Percentiles rank a stretch among this genome's conserved stretches.
Evolutionary conservation across 1,140 invertebrate genomes (phyloP).

Genomic region (Laupala kohalensis): DNA sequence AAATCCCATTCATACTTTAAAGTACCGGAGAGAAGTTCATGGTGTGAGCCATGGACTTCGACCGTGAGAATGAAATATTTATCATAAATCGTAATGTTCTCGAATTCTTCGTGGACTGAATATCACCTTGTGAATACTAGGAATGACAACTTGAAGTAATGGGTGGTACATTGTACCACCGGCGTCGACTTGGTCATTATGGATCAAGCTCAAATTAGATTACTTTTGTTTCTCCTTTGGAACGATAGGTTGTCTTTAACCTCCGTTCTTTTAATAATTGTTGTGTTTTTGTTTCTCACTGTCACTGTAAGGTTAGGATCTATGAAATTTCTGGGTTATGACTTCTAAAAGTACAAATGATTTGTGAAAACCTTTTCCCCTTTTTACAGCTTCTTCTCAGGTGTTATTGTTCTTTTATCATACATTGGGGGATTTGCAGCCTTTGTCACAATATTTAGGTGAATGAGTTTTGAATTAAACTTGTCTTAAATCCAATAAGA

Average conservation of each 20-base stretch:
- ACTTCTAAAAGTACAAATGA: neutral
- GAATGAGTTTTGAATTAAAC: neutral
- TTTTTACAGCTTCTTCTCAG: constrained; percentile 9
- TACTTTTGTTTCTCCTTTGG: constrained; percentile 9
- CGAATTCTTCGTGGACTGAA: no score
- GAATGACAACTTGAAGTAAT: no score
- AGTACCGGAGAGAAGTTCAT: no score
- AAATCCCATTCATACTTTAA: no score
- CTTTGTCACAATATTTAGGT: constrained; percentile 18
- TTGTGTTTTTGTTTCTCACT: constrained; percentile 5
- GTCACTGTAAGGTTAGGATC: constrained; percentile 1
- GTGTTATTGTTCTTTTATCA: constrained; percentile 14
- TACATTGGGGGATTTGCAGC: constrained; percentile 17
- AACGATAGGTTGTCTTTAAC: constrained; percentile 9
- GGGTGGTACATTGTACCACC: no score
- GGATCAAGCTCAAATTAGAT: constrained; percentile 11
- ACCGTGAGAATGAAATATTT: no score
- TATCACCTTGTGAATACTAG: no score
- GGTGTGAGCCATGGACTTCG: no score
- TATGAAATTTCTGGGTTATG: neutral
- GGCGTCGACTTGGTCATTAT: no score
- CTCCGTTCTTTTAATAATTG: neutral
- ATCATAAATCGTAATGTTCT: no score
- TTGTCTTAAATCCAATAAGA: neutral
- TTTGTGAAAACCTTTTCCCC: neutral